Base-by-base conservation (phyloP, 2,113 vertebrate species). In the Ammodytes marinus region DNA sequence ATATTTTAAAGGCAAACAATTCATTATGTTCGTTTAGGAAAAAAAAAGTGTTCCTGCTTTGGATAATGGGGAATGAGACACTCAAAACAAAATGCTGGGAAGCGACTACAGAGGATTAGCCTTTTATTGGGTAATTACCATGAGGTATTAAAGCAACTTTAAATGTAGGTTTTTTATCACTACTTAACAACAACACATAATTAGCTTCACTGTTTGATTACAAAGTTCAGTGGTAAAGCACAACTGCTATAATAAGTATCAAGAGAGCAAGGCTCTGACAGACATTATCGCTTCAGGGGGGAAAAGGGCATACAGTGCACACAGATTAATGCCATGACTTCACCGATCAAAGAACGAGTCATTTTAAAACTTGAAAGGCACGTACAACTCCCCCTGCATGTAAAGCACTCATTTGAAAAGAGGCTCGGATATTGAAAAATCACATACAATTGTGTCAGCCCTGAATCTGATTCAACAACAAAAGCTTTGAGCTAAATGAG, bases 401-500 rank as follows among this genome's bases (percentile, higher is more conserved):
- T 55, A 49, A 80, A 85, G 61, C 49, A n/a, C 17, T 19, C 58
- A 59, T 61, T 10, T 76, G 49, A 64, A 60, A 46, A 64, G 37
- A 64, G 37, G 47, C 40, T 8, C 4, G 15, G 37, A 82, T 69
- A 77, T 54, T 69, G 75, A 46, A 27, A 72, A 52, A 54, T 85
- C 61, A 60, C 61, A 69, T 35, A 42, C 74, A 80, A 54, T 75
- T 37, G 65, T 72, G 65, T 72, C 79, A 39, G 27, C 59, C 7
- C 4, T 50, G 57, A 70, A 68, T 70, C 74, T 53, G 45, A 66
- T 69, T 74, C 53, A 61, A 89, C 82, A 82, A 77, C 78, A 82
- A 74, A 76, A 47, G 64, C 67, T 83, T 68, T 61, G 82, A 88
- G 74, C 77, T 70, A 74, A 86, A 78, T 78, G 80, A 82, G 68